Evolutionary conservation across 2,888 invertebrate genomes (phyloP).

Genomic region (Apodemia hepburni): DNA sequence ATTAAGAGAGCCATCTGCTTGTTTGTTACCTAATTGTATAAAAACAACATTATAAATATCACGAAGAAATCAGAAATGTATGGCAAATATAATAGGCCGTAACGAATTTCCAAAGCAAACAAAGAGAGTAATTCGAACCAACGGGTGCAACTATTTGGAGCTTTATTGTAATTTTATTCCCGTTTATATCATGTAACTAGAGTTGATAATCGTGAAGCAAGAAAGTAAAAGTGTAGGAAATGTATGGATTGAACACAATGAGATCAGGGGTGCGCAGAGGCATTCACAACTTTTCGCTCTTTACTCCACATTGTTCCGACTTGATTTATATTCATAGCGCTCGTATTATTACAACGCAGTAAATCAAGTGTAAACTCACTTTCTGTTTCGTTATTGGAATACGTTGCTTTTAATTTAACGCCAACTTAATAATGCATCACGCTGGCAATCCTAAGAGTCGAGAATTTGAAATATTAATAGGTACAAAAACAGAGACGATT

Average conservation of each 20-base stretch:
- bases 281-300: constrained; percentile 78
- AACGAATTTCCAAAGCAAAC: constrained; percentile 79
- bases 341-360: constrained; percentile 66
- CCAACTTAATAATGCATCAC: too few relatives aligned
- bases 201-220: constrained; percentile 30
- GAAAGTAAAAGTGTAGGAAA: not conserved
- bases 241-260: constrained; percentile 46
- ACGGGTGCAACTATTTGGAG: constrained; percentile 57
- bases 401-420: constrained; percentile 9
- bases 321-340: constrained; percentile 79
- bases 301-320: constrained; percentile 73
- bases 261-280: constrained; percentile 62
- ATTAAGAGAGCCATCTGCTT: too few relatives aligned
- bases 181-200: constrained; percentile 23
- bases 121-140: constrained; percentile 69
- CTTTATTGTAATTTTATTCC: constrained; percentile 33
- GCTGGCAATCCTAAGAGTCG: too few relatives aligned
- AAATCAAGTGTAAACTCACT: constrained; percentile 65
- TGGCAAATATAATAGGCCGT: constrained; percentile 59
- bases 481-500: too few relatives aligned
- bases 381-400: constrained; percentile 39
- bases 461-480: too few relatives aligned
- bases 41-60: constrained; percentile 17
- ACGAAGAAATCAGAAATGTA: constrained; percentile 28
- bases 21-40: too few relatives aligned